phyloP scores from a whole-genome alignment of 2,797 vertebrate species.

The Parauchenoglanis punctatus region DNA sequence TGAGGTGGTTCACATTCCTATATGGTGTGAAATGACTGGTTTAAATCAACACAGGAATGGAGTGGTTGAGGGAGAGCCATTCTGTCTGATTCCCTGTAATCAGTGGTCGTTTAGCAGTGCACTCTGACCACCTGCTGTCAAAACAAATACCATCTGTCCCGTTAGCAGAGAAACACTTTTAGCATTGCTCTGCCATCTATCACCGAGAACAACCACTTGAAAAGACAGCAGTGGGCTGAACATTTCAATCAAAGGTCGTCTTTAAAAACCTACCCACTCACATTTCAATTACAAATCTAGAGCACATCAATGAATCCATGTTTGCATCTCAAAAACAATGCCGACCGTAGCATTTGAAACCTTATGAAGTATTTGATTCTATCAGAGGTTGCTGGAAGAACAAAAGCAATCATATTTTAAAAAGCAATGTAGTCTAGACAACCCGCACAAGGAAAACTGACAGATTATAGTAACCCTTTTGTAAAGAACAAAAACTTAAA shows the following conservation, averaged over 20 bases:
- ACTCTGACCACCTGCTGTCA: constrained; percentile 55
- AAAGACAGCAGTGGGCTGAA: constrained; percentile 33
- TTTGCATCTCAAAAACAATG: background rate
- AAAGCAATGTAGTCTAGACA: constrained; percentile 38
- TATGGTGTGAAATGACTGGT: constrained; percentile 48
- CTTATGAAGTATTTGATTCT: constrained; percentile 22
- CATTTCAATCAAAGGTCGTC: constrained; percentile 25
- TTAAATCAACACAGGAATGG: constrained; percentile 9
- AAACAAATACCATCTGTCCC: constrained; percentile 58
- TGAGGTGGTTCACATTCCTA: constrained; percentile 43
- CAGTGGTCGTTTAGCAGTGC: constrained; percentile 37
- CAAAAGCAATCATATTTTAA: background rate
- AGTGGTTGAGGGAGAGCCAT: constrained; percentile 12
- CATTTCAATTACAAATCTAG: background rate
- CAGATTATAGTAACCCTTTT: constrained; percentile 19
- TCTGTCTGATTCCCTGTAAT: constrained; percentile 46
- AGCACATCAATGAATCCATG: background rate
- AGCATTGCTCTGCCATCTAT: constrained; percentile 28
- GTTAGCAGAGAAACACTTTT: constrained; percentile 34
- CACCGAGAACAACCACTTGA: constrained; percentile 32
- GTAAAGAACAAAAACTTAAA: constrained; percentile 74
- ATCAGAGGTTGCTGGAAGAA: constrained; percentile 15
- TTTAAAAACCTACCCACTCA: constrained; percentile 9
- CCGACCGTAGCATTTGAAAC: background rate
- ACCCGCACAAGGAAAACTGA: constrained; percentile 30